Evolutionary conservation across 2,113 vertebrate species (phyloP).

Genomic region (Pelvicachromis taeniatus): DNA sequence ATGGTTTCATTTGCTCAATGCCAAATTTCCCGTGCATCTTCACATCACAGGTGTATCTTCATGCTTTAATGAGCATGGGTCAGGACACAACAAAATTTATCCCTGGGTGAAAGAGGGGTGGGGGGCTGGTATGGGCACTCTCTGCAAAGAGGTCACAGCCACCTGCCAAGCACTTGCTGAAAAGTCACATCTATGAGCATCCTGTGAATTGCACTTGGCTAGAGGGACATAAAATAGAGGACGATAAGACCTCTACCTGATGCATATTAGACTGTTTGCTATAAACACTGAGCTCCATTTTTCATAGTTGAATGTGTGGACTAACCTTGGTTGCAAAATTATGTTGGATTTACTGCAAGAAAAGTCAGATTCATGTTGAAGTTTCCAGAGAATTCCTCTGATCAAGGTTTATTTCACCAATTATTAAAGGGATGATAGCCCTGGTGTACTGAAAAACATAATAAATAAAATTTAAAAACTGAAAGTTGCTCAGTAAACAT

Average conservation of each 20-base stretch:
- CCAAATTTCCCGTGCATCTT: neutral
- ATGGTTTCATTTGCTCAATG: neutral
- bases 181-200: slow-evolving; percentile 33
- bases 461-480: neutral
- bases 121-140: neutral
- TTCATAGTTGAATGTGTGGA: neutral
- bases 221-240: slow-evolving; percentile 9
- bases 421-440: neutral
- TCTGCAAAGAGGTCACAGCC: slow-evolving; percentile 12
- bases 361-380: neutral
- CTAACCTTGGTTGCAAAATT: neutral
- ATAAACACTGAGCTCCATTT: slow-evolving; percentile 17
- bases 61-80: slow-evolving; percentile 38
- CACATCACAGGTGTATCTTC: slow-evolving; percentile 16
- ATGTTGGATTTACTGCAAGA: neutral
- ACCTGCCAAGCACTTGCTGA: slow-evolving; percentile 7
- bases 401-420: neutral
- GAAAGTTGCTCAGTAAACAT: neutral
- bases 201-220: slow-evolving; percentile 18
- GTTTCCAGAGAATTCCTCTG: neutral
- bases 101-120: neutral
- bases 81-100: slow-evolving; percentile 12
- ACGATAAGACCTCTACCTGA: neutral
- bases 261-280: slow-evolving; percentile 25
- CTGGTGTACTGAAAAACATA: neutral